Percentiles rank a stretch among this genome's conserved stretches.
Conservation (phyloP, 2,113 vertebrate genomes). For the Sarotherodon lohbergeri region DNA sequence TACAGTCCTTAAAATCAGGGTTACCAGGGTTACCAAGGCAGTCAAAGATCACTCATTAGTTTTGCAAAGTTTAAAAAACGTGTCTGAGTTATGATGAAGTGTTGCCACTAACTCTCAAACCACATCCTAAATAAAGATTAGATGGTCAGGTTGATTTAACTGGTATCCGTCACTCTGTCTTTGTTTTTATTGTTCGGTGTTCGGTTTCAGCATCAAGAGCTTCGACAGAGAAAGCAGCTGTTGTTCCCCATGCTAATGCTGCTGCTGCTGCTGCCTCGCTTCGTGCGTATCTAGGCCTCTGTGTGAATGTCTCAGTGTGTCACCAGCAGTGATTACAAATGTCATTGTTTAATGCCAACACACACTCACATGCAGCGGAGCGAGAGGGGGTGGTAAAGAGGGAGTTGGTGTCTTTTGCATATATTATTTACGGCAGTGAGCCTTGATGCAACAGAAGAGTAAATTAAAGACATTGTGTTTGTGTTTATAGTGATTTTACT, state of each 20-base stretch:
- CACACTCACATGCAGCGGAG: background rate
- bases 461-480: background rate
- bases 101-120: background rate
- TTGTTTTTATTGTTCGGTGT: slow-evolving; percentile 20
- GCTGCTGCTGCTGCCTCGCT: background rate
- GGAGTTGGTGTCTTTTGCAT: background rate
- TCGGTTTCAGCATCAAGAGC: slow-evolving; percentile 5
- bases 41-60: background rate
- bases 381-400: background rate
- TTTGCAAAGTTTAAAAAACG: background rate
- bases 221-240: slow-evolving; percentile 23
- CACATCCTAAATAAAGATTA: background rate
- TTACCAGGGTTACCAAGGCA: background rate
- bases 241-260: slow-evolving; percentile 56
- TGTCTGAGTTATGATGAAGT: background rate
- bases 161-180: background rate
- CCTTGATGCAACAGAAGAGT: background rate
- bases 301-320: slow-evolving; percentile 38
- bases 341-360: slow-evolving; percentile 23
- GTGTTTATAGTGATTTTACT: background rate
- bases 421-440: background rate
- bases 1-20: background rate
- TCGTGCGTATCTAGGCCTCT: background rate
- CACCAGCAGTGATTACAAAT: slow-evolving; percentile 33
- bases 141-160: background rate